Evolutionary conservation across 2,888 invertebrate species (phyloP), one percentile per base, ranked within the genome.

Genomic region (Zonitis immaculata): DNA sequence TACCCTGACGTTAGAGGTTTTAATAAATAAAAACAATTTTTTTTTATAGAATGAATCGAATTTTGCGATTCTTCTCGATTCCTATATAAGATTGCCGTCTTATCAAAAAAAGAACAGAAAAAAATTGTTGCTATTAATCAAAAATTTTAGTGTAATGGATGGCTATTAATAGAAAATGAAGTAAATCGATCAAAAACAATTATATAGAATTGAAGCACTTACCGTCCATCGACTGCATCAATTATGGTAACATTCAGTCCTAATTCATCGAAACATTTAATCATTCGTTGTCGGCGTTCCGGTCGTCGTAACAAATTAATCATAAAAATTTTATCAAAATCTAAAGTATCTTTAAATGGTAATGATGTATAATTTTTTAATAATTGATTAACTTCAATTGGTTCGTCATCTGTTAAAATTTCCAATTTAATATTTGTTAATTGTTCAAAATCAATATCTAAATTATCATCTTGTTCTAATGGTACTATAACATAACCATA

Each of bases 221-320:
- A 90, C 90, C 84, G 86, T 65, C 96, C 97, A 79, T 97, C 97
- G 5, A 95, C 84, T 2, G 95, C 97, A 54, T 87, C 82, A n/a
- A 91, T 75, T 49, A 83, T 71, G 48, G 84, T 84, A 1, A 83
- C 88, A n/a, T 87, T 80, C 64, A 97, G 78, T 0, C 94, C 94
- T 1, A 97, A 77, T 64, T 89, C 88, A 42, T 86, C 79, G 63
- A 98, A 89, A 54, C 87, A 85, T 30, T 78, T 70, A 50, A 84
- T 74, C 97, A 99, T 99, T 63, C 91, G 80, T 6, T 73, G 67
- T 39, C 89, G 78, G 53, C 96, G 79, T 66, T 95, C 92, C 0
- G 84, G 82, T 49, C 99, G 79, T 51, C 98, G 78, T 58, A 85
- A 78, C 56, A 99, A 78, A 77, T 99, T 99, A 12, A 99, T 96